phyloP scores from a whole-genome alignment of 2,888 invertebrate genomes.

The Unio delphinus region DNA sequence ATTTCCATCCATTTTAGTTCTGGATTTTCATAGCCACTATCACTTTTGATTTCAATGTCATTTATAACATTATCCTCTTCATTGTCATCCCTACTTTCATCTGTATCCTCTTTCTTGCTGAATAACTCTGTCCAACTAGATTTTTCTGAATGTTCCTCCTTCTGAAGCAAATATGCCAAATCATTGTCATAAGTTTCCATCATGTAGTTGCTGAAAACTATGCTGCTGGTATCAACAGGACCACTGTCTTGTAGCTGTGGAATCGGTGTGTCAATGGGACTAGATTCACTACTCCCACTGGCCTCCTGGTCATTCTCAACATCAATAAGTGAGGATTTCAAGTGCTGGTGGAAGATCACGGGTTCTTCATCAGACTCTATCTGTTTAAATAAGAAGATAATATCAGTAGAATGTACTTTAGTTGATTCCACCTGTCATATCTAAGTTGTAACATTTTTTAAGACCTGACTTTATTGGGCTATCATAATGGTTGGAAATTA shows the following conservation, averaged over 20 bases:
- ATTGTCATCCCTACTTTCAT: slow-evolving; percentile 10
- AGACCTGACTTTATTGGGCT: too few species aligned
- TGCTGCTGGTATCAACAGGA: too few species aligned
- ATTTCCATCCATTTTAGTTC: slow-evolving; percentile 9
- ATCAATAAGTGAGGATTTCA: slow-evolving; percentile 45
- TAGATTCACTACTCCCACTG: slow-evolving; percentile 44
- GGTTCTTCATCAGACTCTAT: slow-evolving; percentile 65
- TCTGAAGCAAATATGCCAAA: slow-evolving; percentile 29
- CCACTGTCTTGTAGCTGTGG: slow-evolving; percentile 1
- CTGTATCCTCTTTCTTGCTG: slow-evolving; percentile 10
- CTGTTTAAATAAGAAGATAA: slow-evolving; percentile 50
- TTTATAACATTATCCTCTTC: slow-evolving; percentile 7
- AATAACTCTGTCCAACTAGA: slow-evolving; percentile 23
- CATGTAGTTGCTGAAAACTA: slow-evolving; percentile 7
- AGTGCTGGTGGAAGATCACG: slow-evolving; percentile 56
- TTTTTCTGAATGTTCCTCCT: slow-evolving; percentile 3
- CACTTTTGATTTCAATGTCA: too few species aligned
- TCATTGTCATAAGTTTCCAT: slow-evolving; percentile 30
- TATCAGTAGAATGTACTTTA: too few species aligned
- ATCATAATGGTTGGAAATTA: too few species aligned
- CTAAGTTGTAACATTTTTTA: too few species aligned
- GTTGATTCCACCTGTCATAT: too few species aligned
- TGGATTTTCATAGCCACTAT: slow-evolving; percentile 1
- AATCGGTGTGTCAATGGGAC: slow-evolving; percentile 12
- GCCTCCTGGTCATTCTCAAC: slow-evolving; percentile 64